A percentile compares a stretch with the other conserved stretches of the same genome.
These are phyloP conservation scores for Chymomyza procnemis DNA, from an alignment of 2,888 invertebrate genomes.

Conservation along the genomic window DNA sequence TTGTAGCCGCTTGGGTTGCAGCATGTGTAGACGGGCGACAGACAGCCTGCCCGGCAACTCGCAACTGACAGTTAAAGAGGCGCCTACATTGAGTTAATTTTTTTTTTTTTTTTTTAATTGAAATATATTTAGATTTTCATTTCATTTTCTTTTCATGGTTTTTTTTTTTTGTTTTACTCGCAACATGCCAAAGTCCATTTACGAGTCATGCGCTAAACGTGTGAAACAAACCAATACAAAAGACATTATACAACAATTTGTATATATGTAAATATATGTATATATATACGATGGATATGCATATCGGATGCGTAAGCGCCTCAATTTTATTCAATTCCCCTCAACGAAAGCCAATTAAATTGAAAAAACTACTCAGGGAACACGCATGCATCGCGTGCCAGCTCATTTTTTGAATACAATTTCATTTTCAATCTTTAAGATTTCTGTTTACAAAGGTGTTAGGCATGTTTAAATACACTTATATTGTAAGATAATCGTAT, in stretches of 20 bases:
- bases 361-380: slow-evolving; percentile 12
- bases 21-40: slow-evolving; percentile 17
- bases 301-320: slow-evolving; percentile 30
- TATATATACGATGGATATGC: slow-evolving; percentile 22
- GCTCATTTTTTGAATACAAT: slow-evolving; percentile 16
- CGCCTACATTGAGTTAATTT: slow-evolving; percentile 17
- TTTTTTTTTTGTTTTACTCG: slow-evolving; percentile 5
- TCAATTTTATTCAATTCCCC: slow-evolving; percentile 41
- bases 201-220: slow-evolving; percentile 65
- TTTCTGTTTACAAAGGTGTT: not conserved
- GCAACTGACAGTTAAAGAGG: not conserved
- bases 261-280: slow-evolving; percentile 17
- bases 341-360: slow-evolving; percentile 42
- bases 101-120: slow-evolving; percentile 20
- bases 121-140: slow-evolving; percentile 26
- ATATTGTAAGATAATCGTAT: not conserved
- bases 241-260: not conserved
- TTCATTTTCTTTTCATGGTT: not conserved
- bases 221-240: slow-evolving; percentile 36
- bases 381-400: slow-evolving; percentile 55
- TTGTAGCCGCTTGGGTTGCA: slow-evolving; percentile 22
- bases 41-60: slow-evolving; percentile 30
- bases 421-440: not conserved
- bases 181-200: slow-evolving; percentile 58
- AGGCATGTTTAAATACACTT: not conserved